A percentile compares a stretch with the other conserved stretches of the same genome.
Conservation (phyloP, 2,113 vertebrate genomes). For the Pseudorectes ferrugineus region DNA sequence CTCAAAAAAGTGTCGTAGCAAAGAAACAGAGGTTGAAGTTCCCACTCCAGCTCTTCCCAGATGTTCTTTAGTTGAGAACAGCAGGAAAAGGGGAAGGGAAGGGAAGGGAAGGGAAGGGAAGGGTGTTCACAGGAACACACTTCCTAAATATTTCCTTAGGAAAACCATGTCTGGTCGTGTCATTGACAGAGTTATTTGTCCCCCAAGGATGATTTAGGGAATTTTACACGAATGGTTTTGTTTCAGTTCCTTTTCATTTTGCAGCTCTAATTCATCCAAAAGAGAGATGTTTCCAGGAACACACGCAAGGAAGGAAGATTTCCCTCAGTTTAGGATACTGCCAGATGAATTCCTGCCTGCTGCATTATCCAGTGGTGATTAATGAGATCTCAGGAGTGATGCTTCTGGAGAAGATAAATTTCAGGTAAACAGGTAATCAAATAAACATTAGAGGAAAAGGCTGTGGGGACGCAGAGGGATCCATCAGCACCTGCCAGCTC, state of each 20-base stretch:
- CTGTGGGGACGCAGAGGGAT: neutral
- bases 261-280: neutral
- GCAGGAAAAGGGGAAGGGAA: neutral
- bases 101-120: neutral
- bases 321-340: neutral
- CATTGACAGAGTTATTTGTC: neutral
- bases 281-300: neutral
- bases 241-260: neutral
- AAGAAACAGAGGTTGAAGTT: neutral
- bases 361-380: neutral
- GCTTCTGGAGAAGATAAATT: neutral
- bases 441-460: neutral
- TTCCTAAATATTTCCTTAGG: neutral
- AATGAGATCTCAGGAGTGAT: neutral
- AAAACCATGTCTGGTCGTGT: neutral
- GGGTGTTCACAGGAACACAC: neutral
- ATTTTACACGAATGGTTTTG: neutral
- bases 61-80: neutral
- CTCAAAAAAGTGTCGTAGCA: neutral
- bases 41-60: neutral
- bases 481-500: neutral
- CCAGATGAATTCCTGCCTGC: neutral
- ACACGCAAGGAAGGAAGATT: neutral
- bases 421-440: neutral
- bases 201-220: neutral